These are phyloP conservation scores for Margarornis squamiger DNA, from an alignment of 2,797 vertebrate species.

Conservation along the genomic window DNA sequence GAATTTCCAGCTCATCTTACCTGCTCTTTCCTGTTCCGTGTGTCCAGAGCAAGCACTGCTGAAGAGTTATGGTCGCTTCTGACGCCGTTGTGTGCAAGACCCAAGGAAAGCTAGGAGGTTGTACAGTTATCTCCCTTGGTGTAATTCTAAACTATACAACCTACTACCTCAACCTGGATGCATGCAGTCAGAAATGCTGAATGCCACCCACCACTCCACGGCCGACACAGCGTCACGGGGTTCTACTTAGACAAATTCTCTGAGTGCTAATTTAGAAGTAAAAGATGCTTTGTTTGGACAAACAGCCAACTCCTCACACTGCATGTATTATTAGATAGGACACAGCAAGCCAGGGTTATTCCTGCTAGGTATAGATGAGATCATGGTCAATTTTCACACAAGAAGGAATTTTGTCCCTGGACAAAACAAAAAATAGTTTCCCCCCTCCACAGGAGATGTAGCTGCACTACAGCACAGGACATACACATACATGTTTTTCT, in stretches of 20 bases:
- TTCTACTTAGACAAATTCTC: not conserved
- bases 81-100: conserved; percentile 82
- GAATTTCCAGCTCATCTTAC: conserved; percentile 68
- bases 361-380: not conserved
- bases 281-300: not conserved
- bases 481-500: not conserved
- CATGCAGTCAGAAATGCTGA: conserved; percentile 78
- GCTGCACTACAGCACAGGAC: not conserved
- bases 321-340: not conserved
- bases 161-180: conserved; percentile 98
- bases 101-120: conserved; percentile 99
- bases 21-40: conserved; percentile 59
- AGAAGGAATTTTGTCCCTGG: not conserved
- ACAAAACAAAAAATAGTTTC: not conserved
- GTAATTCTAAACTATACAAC: conserved; percentile 99
- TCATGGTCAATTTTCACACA: not conserved
- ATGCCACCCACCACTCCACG: conserved; percentile 61
- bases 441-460: not conserved
- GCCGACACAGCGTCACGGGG: conserved; percentile 19
- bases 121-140: conserved; percentile 99
- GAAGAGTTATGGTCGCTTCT: conserved; percentile 61
- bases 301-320: not conserved
- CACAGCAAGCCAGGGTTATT: not conserved
- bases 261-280: not conserved
- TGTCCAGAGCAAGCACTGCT: conserved; percentile 56